phyloP scores from a whole-genome alignment of 2,888 invertebrate species.

The Diarsia dahlii region DNA sequence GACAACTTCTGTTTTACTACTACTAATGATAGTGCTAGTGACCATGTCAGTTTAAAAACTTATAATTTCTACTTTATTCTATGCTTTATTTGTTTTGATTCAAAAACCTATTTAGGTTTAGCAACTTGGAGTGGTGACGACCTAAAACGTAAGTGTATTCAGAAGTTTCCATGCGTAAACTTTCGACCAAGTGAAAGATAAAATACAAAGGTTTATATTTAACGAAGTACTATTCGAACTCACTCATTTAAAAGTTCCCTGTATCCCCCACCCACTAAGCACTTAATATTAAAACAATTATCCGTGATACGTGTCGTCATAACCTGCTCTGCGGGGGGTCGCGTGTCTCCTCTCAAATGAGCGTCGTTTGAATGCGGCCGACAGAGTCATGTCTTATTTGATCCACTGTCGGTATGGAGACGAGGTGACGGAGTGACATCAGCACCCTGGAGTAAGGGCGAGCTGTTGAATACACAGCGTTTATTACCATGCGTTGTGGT shows the following conservation, averaged over 20 bases:
- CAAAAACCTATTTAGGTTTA: neutral
- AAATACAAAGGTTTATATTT: neutral
- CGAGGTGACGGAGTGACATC: slow-evolving; percentile 1
- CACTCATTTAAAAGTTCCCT: neutral
- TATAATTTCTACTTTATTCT: neutral
- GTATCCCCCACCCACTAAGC: neutral
- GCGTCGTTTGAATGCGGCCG: slow-evolving; percentile 44
- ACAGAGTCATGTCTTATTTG: slow-evolving; percentile 33
- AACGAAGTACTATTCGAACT: neutral
- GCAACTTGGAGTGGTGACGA: neutral
- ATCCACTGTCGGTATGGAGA: slow-evolving; percentile 30
- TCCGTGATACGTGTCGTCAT: neutral
- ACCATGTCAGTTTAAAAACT: no score
- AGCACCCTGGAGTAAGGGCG: neutral
- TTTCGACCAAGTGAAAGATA: neutral
- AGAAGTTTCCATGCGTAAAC: neutral
- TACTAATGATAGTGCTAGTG: no score
- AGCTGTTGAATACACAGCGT: neutral
- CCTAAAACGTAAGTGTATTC: neutral
- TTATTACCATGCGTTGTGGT: neutral
- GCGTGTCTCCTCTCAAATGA: slow-evolving; percentile 23
- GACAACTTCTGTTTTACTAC: neutral
- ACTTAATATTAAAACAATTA: neutral
- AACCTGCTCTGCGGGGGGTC: neutral
- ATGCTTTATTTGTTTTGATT: no score